These are phyloP conservation scores for Cinclus cinclus DNA, from an alignment of 2,113 vertebrate species.

Conservation along the genomic window DNA sequence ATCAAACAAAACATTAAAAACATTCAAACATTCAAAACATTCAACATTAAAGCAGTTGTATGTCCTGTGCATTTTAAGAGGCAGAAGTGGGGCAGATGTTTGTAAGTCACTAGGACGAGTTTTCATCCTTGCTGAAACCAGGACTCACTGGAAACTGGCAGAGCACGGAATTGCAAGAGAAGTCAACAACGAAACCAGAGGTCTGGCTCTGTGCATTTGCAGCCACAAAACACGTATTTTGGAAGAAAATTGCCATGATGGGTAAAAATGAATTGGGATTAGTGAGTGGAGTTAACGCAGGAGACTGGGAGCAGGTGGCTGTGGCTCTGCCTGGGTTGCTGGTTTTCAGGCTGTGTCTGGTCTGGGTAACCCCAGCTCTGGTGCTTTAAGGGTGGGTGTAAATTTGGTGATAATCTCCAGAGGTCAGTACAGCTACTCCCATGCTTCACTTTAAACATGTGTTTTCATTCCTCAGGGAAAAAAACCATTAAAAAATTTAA, in stretches of 20 bases:
- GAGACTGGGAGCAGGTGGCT: neutral
- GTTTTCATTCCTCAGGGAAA: neutral
- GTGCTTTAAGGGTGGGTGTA: neutral
- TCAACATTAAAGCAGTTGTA: neutral
- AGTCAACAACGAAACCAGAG: neutral
- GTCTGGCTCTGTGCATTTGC: neutral
- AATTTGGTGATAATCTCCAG: neutral
- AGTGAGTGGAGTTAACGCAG: neutral
- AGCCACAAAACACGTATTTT: neutral
- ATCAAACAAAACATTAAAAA: too few relatives aligned
- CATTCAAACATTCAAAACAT: too few relatives aligned
- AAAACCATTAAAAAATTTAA: too few relatives aligned
- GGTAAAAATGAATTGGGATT: neutral
- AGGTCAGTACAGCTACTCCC: neutral
- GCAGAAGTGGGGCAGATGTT: neutral
- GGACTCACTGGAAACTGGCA: neutral
- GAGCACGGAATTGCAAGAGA: neutral
- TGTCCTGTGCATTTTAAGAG: neutral
- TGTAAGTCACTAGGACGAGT: neutral
- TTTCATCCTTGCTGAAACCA: neutral
- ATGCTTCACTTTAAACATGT: fast-evolving
- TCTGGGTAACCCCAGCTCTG: too few relatives aligned
- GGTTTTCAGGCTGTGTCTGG: neutral
- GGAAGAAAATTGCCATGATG: neutral
- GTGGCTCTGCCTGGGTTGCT: neutral